These are phyloP conservation scores for Bergia puertoricense DNA, from an alignment of 92 coral and sea anemone species.

Conservation along the genomic window DNA sequence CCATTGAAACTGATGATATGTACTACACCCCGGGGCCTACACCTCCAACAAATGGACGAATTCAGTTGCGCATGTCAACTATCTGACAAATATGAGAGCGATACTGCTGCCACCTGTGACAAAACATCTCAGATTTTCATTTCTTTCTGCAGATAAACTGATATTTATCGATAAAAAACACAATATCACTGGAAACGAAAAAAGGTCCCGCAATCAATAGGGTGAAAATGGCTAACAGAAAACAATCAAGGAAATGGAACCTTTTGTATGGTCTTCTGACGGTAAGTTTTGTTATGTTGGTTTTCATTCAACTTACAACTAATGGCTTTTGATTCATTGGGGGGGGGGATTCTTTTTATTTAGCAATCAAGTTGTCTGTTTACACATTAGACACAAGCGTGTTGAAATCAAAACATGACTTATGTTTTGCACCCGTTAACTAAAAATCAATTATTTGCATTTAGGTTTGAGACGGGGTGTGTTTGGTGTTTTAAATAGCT, in stretches of 20 bases:
- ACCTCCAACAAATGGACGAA: too few relatives aligned
- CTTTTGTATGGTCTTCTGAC: background rate
- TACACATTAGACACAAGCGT: background rate
- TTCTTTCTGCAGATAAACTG: background rate
- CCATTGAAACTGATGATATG: too few relatives aligned
- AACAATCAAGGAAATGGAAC: background rate
- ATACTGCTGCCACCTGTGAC: too few relatives aligned
- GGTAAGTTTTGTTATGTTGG: background rate
- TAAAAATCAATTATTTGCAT: too few relatives aligned
- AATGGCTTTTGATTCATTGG: background rate
- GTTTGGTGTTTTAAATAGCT: background rate
- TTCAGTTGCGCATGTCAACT: too few relatives aligned
- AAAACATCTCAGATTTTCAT: too few relatives aligned
- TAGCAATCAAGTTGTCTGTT: background rate
- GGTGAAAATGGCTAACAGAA: conserved; percentile 17
- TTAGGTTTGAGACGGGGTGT: too few relatives aligned
- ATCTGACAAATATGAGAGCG: too few relatives aligned
- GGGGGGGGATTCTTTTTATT: too few relatives aligned
- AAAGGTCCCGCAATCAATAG: background rate
- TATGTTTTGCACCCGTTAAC: too few relatives aligned
- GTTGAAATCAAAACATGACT: too few relatives aligned
- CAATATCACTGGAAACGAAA: background rate
- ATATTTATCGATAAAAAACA: background rate
- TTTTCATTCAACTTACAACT: background rate
- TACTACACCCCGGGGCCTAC: too few relatives aligned